These are phyloP conservation scores for Cariama cristata DNA, from an alignment of 2,113 vertebrate species.

Conservation along the genomic window DNA sequence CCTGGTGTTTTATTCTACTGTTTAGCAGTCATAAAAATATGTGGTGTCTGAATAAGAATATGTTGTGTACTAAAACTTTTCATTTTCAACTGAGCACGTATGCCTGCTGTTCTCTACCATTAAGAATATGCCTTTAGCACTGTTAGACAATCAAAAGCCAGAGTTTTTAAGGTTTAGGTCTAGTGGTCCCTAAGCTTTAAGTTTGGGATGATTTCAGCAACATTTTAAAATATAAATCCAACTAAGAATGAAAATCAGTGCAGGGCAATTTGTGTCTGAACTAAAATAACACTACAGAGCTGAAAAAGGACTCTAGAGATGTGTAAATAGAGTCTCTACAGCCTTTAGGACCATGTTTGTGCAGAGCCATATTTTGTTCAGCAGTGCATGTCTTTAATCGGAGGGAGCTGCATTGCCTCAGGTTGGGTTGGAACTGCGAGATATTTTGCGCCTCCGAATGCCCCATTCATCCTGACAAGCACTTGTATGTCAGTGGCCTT, in stretches of 20 bases:
- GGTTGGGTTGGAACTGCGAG: not conserved
- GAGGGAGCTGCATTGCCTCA: not conserved
- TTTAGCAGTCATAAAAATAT: not conserved
- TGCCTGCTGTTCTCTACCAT: not conserved
- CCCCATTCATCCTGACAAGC: not conserved
- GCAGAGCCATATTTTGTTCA: not conserved
- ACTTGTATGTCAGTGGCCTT: not conserved
- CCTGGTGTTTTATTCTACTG: conserved; percentile 29
- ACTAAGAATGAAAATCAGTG: not conserved
- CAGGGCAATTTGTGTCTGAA: not conserved
- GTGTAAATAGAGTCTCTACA: not conserved
- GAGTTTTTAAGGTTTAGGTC: conserved; percentile 2
- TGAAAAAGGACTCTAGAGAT: not conserved
- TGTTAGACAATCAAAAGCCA: not conserved
- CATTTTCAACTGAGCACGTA: not conserved
- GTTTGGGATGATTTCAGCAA: not conserved
- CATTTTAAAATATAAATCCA: not conserved
- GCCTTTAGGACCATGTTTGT: not conserved
- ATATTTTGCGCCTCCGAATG: not conserved
- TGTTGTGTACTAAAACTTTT: not conserved
- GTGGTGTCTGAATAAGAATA: not conserved
- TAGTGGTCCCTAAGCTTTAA: not conserved
- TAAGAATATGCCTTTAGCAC: conserved; percentile 42
- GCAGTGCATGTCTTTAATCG: not conserved
- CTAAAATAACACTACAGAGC: not conserved